Percentiles rank a stretch among this genome's conserved stretches.
Evolutionary conservation across 92 coral and sea anemone genomes (phyloP).

Genomic region (Zoanthus solanderi): DNA sequence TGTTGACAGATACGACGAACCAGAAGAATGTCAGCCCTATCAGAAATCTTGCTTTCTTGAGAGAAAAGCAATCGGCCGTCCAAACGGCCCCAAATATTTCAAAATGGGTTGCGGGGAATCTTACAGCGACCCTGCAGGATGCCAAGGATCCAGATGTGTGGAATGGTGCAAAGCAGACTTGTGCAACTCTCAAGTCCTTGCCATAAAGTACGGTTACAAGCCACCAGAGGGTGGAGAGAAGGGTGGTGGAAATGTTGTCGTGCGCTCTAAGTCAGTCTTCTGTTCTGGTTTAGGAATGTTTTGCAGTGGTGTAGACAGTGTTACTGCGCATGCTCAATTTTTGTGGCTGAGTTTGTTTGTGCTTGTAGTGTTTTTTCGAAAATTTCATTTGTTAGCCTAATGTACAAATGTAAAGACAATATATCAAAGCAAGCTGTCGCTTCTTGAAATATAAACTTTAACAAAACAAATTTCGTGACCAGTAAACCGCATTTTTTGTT

Average conservation of each 20-base stretch:
- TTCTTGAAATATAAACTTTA: not conserved
- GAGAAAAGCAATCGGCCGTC: conserved; percentile 41
- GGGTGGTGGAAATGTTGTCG: conserved; percentile 24
- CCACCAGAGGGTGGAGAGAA: conserved; percentile 18
- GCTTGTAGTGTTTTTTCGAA: not conserved
- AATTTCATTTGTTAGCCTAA: not conserved
- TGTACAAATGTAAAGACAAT: not conserved
- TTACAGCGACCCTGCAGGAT: conserved; percentile 37
- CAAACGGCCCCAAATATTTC: conserved; percentile 39
- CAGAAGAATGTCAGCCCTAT: conserved; percentile 27
- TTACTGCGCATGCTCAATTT: not conserved
- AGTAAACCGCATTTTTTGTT: not conserved
- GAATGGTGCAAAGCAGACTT: conserved; percentile 33
- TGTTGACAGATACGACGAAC: conserved; percentile 37
- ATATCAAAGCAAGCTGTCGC: not conserved
- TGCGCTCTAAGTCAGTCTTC: conserved; percentile 4
- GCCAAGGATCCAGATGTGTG: conserved; percentile 39
- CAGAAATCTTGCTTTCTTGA: conserved; percentile 41
- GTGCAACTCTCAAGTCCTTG: conserved; percentile 34
- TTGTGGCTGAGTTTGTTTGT: conserved; percentile 11
- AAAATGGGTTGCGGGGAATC: conserved; percentile 49
- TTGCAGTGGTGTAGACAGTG: conserved; percentile 12
- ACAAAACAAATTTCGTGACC: not conserved
- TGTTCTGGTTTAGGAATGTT: conserved; percentile 4
- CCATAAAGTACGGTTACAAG: conserved; percentile 29